These are phyloP conservation scores for Pantherophis alleghaniensis DNA, from an alignment of 2,797 vertebrate species.

Conservation along the genomic window DNA sequence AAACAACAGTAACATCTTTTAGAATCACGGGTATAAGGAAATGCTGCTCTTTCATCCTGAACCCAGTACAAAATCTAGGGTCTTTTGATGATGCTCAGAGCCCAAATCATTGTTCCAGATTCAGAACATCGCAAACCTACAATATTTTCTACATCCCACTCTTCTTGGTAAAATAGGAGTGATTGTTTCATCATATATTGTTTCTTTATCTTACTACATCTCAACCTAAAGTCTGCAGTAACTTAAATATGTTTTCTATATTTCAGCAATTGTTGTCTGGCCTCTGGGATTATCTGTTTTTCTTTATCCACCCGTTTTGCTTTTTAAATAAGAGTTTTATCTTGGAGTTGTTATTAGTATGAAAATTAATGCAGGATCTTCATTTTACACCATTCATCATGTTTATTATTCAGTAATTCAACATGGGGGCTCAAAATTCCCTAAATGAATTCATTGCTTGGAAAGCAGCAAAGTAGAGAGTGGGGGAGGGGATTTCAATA, in stretches of 20 bases:
- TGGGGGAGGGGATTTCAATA: background rate
- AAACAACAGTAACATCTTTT: background rate
- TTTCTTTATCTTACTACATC: background rate
- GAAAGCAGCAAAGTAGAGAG: background rate
- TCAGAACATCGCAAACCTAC: background rate
- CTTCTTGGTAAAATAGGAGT: background rate
- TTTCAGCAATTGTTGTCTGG: background rate
- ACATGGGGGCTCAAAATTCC: background rate
- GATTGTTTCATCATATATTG: background rate
- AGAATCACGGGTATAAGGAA: background rate
- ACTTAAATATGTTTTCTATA: background rate
- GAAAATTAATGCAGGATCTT: background rate
- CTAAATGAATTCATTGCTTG: background rate
- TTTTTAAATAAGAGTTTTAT: background rate
- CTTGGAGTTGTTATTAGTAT: background rate
- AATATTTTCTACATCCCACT: background rate
- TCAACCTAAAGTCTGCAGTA: background rate
- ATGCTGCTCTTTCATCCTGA: background rate
- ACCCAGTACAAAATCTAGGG: background rate
- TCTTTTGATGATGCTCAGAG: background rate
- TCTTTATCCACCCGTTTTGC: background rate
- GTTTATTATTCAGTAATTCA: background rate
- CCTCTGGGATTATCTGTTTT: background rate
- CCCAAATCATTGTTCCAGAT: background rate
- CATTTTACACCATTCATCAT: background rate